Percentiles rank a stretch among this genome's conserved stretches.
Evolutionary conservation across 2,113 vertebrate species (phyloP).

Genomic region (Xenus cinereus): DNA sequence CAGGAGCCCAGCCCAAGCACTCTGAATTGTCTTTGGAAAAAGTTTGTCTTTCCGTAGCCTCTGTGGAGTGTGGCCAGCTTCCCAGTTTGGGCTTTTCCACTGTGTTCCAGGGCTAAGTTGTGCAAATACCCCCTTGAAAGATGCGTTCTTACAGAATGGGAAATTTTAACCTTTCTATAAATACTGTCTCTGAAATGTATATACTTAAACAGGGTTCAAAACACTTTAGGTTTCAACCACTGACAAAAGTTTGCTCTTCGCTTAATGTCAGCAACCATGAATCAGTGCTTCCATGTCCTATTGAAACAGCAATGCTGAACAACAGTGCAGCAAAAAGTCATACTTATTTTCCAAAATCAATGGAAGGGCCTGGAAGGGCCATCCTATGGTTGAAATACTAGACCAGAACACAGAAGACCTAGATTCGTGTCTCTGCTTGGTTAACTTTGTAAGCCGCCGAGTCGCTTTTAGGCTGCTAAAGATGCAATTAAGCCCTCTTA

Average conservation of each 20-base stretch:
- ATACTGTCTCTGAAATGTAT: background rate
- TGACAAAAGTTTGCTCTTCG: background rate
- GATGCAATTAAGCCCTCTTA: constrained; percentile 48
- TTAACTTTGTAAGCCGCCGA: background rate
- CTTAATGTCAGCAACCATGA: background rate
- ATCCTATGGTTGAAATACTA: background rate
- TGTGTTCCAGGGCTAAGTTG: background rate
- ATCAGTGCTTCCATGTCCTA: background rate
- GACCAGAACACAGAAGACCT: constrained; percentile 11
- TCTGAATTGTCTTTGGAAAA: background rate
- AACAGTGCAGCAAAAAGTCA: background rate
- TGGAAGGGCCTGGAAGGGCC: background rate
- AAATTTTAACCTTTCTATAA: background rate
- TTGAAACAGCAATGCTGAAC: background rate
- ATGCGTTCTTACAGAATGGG: background rate
- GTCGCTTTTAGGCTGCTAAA: constrained; percentile 12
- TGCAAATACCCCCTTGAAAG: background rate
- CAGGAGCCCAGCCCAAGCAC: background rate
- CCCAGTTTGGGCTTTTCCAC: background rate
- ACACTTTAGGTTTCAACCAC: background rate
- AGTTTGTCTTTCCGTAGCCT: background rate
- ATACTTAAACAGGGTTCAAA: background rate
- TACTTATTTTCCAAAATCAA: background rate
- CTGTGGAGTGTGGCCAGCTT: background rate
- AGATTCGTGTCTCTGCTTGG: background rate